phyloP scores from a whole-genome alignment of 35 echinoderm and acorn worm species.

The Apostichopus californicus region DNA sequence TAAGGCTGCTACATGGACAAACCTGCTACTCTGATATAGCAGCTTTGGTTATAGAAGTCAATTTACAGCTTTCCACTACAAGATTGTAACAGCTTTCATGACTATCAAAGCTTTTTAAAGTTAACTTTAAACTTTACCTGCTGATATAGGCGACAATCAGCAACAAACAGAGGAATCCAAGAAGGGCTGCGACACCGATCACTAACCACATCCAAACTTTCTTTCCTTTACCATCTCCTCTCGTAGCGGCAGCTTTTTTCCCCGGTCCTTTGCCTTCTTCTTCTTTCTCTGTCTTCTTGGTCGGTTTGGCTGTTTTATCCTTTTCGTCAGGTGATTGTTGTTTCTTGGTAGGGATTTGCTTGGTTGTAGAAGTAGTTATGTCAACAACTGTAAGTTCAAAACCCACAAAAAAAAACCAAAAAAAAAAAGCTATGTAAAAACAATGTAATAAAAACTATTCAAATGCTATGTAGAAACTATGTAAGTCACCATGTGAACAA shows the following conservation, averaged over 20 bases:
- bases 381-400: background rate
- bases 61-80: too few species aligned
- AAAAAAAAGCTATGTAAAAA: too few species aligned
- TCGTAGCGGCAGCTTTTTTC: background rate
- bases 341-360: background rate
- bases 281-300: background rate
- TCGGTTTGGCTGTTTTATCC: background rate
- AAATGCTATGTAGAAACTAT: too few species aligned
- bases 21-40: too few species aligned
- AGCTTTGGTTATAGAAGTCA: too few species aligned
- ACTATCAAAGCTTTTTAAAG: too few species aligned
- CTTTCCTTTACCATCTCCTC: background rate
- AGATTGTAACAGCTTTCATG: too few species aligned
- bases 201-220: background rate
- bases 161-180: background rate
- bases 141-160: background rate
- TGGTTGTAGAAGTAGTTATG: background rate
- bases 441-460: too few species aligned
- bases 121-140: background rate
- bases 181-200: background rate
- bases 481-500: too few species aligned
- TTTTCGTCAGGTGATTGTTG: background rate
- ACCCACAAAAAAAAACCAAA: background rate
- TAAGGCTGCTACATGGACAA: too few species aligned
- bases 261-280: background rate